Base-by-base conservation (phyloP, 2,888 invertebrate genomes). In the Zygaena filipendulae region DNA sequence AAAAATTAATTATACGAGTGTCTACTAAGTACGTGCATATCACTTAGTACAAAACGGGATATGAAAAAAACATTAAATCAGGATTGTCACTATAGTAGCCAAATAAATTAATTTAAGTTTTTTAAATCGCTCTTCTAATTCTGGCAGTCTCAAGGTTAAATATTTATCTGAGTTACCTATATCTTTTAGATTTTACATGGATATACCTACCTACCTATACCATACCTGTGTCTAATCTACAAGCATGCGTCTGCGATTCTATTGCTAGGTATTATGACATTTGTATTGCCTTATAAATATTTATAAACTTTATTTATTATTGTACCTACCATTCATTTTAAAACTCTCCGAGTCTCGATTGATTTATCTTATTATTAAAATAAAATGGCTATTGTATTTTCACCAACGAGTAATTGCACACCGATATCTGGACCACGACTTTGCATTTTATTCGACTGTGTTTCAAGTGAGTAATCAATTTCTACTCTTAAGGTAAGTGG, bases 251-350 rank as follows among this genome's bases (percentile, higher is more conserved):
- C 59, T 60, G 55, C 54, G 33, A 61, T 52, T 43, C 47, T 48
- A 52, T 52, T 55, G n/a, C 60, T 57, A 43, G 49, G 41, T 50
- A 56, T n/a, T n/a, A 51, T 55, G 52, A 38, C 36, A 64, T 67
- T 67, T 53, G 54, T 59, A 64, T 66, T 63, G 64, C 51, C n/a
- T n/a, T n/a, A n/a, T n/a, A n/a, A 53, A 71, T 71, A 71, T 72
- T 68, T 66, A 71, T 68, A 49, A 63, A 47, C 48, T 50, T 70
- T 59, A 74, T 71, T 71, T 71, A 72, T 71, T 53, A 48, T 31
- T 44, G n/a, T n/a, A n/a, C n/a, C n/a, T n/a, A n/a, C 50, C 49
- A 57, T 59, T 70, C 58, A 60, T 59, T 60, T 59, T 54, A 50
- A 59, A 54, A 52, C 54, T 62, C 60, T 59, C 52, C 60, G 55